Conservation (phyloP, 1,140 invertebrate genomes). For the Zaprionus taronus region DNA sequence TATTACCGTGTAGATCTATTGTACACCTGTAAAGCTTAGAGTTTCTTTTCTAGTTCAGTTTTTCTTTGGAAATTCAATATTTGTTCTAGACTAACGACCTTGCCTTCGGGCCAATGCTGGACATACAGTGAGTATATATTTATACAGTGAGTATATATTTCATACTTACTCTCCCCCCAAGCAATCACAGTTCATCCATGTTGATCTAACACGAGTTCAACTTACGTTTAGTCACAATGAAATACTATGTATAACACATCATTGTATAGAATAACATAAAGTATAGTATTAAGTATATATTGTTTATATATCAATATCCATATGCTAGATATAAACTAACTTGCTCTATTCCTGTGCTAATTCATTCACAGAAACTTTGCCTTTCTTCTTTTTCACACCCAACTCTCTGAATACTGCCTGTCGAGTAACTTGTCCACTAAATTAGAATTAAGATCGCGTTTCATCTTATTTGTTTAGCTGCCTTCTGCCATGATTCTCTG, state of each 20-base stretch:
- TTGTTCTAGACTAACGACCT: too few relatives aligned
- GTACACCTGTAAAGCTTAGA: too few relatives aligned
- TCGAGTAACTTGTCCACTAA: constrained; percentile 70
- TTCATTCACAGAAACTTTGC: constrained; percentile 58
- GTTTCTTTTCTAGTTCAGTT: too few relatives aligned
- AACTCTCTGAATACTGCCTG: constrained; percentile 2
- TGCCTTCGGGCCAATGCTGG: too few relatives aligned
- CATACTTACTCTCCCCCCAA: background rate
- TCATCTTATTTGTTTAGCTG: constrained; percentile 27
- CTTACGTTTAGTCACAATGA: background rate
- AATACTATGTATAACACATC: background rate
- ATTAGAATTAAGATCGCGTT: constrained; percentile 71
- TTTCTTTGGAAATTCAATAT: too few relatives aligned
- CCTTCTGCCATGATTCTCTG: background rate
- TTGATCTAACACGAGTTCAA: background rate
- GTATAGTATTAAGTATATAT: background rate
- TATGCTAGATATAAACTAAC: background rate
- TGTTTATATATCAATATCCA: background rate
- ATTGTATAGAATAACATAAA: too few relatives aligned
- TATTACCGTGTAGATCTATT: too few relatives aligned
- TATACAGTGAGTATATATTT: background rate
- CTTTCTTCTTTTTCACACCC: constrained; percentile 33
- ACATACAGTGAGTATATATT: too few relatives aligned
- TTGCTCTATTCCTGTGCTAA: constrained; percentile 23
- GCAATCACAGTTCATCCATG: too few relatives aligned